A percentile compares a stretch with the other conserved stretches of the same genome.
phyloP scores from a whole-genome alignment of 2,888 invertebrate species.

The Orthosia gracilis region DNA sequence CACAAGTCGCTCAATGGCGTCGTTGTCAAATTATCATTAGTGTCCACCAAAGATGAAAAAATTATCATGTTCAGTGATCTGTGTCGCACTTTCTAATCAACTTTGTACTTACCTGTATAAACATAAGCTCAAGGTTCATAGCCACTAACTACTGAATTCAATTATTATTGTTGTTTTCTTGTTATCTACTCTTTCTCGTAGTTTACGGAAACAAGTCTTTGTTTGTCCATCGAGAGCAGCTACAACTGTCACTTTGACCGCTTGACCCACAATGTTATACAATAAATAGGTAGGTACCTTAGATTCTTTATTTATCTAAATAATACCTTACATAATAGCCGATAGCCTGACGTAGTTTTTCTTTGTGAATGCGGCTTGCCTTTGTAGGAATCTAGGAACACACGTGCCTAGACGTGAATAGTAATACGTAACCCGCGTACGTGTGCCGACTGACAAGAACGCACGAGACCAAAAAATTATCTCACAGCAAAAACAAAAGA shows the following conservation, averaged over 20 bases:
- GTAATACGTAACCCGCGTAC: conserved; percentile 47
- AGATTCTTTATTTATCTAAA: conserved; percentile 36
- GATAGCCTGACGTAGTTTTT: conserved; percentile 27
- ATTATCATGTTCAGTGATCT: conserved; percentile 53
- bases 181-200: conserved; percentile 26
- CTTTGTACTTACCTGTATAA: conserved; percentile 48
- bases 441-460: conserved; percentile 52
- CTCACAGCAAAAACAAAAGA: conserved; percentile 58
- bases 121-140: conserved; percentile 51
- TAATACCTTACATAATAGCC: conserved; percentile 52
- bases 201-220: conserved; percentile 38
- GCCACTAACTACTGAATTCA: conserved; percentile 28
- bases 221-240: conserved; percentile 25
- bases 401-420: conserved; percentile 53
- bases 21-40: conserved; percentile 5
- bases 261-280: conserved; percentile 39
- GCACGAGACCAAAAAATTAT: conserved; percentile 50
- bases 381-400: conserved; percentile 62
- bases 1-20: too few species aligned
- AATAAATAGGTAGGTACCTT: conserved; percentile 17
- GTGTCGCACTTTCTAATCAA: conserved; percentile 61
- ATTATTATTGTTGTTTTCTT: conserved; percentile 37
- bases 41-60: conserved; percentile 34
- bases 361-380: conserved; percentile 57
- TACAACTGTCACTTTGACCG: conserved; percentile 31